Base-by-base conservation (phyloP, 2,888 invertebrate species). In the Scrobipalpa costella region DNA sequence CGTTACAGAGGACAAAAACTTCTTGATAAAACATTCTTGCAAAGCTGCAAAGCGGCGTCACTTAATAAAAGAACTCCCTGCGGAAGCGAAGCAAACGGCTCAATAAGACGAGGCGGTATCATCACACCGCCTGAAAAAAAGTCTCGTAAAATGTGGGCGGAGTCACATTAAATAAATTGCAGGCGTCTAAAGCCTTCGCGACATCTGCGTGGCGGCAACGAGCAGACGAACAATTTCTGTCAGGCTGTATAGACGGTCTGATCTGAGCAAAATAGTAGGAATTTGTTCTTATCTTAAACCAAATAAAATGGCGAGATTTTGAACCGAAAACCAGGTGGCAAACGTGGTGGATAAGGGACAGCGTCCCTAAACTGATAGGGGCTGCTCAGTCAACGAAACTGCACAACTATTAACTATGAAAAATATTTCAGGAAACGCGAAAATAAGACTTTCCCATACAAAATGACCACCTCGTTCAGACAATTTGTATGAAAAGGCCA, bases 91-190 rank as follows among this genome's bases (percentile, higher is more conserved):
- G 65, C 49, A 65, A 65, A 65, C 65, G 65, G 63, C 63, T 65
- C 61, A 61, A 63, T 65, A 65, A 63, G 65, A 88, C 79, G 85
- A 86, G 85, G 76, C 79, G 80, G 82, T 82, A 81, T 84, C 83
- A 85, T 86, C 84, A 83, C 81, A 77, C 76, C 69, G 76, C 73
- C 78, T 78, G 78, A 86, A 88, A 87, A 86, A 86, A 84, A 74
- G 77, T 78, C 77, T 78, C 84, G 84, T 87, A 85, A 87, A 88
- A 79, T 77, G 81, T 80, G 78, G 86, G 85, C 76, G 83, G 80
- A 73, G 77, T 71, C 71, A 76, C 84, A 88, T 89, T 89, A 88
- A 84, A 89, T 89, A 90, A 89, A 89, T 90, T 86, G 85, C 84
- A 81, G 80, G 78, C 83, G 79, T 78, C 83, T 79, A 75, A 80